Base-by-base conservation (phyloP, 2,797 vertebrate genomes). In the Argya squamiceps region DNA sequence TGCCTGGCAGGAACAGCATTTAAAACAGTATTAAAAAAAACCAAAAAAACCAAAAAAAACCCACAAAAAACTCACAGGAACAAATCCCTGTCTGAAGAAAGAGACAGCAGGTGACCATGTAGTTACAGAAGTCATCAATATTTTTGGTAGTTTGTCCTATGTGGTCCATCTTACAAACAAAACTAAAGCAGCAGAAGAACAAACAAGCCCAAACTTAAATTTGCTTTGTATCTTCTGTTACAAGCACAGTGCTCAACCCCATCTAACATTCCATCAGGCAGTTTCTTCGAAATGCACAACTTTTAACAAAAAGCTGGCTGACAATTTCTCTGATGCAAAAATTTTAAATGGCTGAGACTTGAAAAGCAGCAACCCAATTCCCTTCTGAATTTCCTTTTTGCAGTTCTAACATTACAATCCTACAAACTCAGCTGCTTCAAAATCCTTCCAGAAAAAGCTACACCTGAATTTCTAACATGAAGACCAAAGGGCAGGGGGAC, bases 31-130 rank as follows among this genome's bases (percentile, higher is more conserved):
- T 2, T 3, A 18, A 43, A 1, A 56, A 44, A 18, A 41, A 63
- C 9, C 11, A 37, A 29, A 9, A 43, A n/a, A n/a, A n/a, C n/a
- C n/a, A 18, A 43, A 1, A 56, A 44, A 18, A 41, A 63, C 9
- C 11, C 9, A 29, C 8, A 43, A 76, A 70, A 18, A 11, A 68
- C 36, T 76, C 44, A 29, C 3, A 36, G 17, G 10, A 92, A 85
- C 21, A 92, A 93, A 89, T 8, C 8, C 10, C 36, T 22, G 44
- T 26, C 26, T 69, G 30, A 56, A 60, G 36, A 60, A 82, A 71
- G 44, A 81, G 32, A 27, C 0, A 47, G 70, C 3, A 55, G 6
- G 18, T 56, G 46, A 77, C 2, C 6, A 9, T 0, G 1, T 8
- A 56, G n/a, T 16, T 67, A 71, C 3, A 46, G 27, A 84, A 70